Conservation (phyloP, 1,140 invertebrate species). For the Zaprionus ghesquierei region DNA sequence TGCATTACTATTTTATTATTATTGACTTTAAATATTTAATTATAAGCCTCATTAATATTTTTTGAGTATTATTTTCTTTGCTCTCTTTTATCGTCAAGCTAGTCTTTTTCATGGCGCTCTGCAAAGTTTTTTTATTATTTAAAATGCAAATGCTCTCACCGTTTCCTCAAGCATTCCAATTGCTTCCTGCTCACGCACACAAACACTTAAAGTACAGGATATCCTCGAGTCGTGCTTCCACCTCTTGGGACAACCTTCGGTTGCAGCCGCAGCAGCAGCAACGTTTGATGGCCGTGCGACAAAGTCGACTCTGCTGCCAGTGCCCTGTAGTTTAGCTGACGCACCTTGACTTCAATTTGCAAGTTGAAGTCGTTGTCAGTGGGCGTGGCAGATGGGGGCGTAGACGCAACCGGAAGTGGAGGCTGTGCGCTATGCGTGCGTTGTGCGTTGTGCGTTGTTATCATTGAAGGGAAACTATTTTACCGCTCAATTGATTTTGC, state of each 20-base stretch:
- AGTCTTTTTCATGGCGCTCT: too few species aligned
- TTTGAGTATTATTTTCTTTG: too few species aligned
- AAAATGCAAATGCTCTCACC: too few species aligned
- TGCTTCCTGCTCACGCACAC: background rate
- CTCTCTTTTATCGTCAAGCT: too few species aligned
- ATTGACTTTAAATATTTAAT: too few species aligned
- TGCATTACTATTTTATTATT: too few species aligned
- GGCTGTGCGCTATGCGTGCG: conserved; percentile 36
- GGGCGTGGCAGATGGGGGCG: conserved; percentile 2
- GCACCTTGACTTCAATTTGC: conserved; percentile 17
- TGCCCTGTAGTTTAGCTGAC: conserved; percentile 12
- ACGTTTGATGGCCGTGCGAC: conserved; percentile 9
- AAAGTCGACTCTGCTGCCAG: background rate
- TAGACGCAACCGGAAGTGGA: conserved; percentile 17
- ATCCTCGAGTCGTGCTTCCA: background rate
- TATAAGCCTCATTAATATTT: too few species aligned
- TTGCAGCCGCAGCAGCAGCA: background rate
- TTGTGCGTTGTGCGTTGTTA: conserved; percentile 8
- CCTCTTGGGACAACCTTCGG: too few species aligned
- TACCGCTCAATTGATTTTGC: conserved; percentile 82
- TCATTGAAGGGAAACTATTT: conserved; percentile 73
- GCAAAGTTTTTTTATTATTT: too few species aligned
- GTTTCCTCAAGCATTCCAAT: too few species aligned
- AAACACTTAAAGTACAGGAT: background rate
- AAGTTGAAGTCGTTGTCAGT: background rate